A percentile compares a stretch with the other conserved stretches of the same genome.
phyloP scores from a whole-genome alignment of 2,888 invertebrate genomes.

The Odontocerum albicorne region DNA sequence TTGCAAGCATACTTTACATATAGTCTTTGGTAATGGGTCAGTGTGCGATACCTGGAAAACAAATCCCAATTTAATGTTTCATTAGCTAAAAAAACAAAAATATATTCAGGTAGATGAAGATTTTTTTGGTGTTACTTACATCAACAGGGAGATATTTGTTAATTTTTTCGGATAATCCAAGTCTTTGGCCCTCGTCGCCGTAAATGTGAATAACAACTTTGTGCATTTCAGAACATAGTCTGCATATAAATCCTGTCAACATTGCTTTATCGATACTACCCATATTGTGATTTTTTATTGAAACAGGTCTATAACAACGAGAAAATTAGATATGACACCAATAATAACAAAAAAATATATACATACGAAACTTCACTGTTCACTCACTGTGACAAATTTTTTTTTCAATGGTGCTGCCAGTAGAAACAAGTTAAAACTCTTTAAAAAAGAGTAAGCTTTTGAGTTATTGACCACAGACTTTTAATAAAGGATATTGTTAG shows the following conservation, averaged over 20 bases:
- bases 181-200: conserved; percentile 74
- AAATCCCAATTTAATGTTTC: background rate
- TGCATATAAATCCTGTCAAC: conserved; percentile 81
- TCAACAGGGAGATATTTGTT: conserved; percentile 79
- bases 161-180: conserved; percentile 77
- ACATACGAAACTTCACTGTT: no score
- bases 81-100: conserved; percentile 14
- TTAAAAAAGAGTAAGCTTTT: no score
- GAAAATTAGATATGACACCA: no score
- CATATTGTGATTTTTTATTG: no score
- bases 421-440: no score
- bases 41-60: conserved; percentile 60
- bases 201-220: conserved; percentile 81
- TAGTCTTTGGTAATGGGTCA: conserved; percentile 71
- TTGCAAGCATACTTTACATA: conserved; percentile 62
- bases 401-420: no score
- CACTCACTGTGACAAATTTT: no score
- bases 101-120: no score
- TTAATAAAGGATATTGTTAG: no score
- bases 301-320: no score
- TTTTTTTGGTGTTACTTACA: conserved; percentile 58
- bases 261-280: conserved; percentile 81
- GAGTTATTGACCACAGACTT: no score
- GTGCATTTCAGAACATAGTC: conserved; percentile 85
- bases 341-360: no score